Evolutionary conservation across 2,888 invertebrate genomes (phyloP).

Genomic region (Scaeva pyrastri): DNA sequence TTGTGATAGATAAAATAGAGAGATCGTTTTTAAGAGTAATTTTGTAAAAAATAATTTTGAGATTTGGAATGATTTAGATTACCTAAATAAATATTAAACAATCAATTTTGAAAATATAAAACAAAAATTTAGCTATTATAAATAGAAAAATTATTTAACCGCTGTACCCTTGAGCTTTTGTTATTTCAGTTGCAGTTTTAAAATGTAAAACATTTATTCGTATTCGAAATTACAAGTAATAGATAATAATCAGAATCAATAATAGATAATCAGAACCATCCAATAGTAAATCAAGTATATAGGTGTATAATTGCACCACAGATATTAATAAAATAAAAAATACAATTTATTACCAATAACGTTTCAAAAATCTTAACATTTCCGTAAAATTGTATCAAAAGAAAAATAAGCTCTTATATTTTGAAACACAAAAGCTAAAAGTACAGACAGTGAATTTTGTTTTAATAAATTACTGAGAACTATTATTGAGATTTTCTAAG

Average conservation of each 20-base stretch:
- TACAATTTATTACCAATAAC: too few species aligned
- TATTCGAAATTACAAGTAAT: neutral
- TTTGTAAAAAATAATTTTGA: conserved; percentile 43
- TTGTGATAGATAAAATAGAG: conserved; percentile 33
- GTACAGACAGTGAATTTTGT: neutral
- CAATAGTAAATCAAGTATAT: too few species aligned
- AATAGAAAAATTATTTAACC: neutral
- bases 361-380: too few species aligned
- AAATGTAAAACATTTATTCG: too few species aligned
- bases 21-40: conserved; percentile 56
- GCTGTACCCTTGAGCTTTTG: neutral
- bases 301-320: too few species aligned
- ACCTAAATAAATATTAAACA: conserved; percentile 5
- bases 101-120: conserved; percentile 24
- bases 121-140: conserved; percentile 56
- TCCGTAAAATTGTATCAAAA: too few species aligned
- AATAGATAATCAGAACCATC: too few species aligned
- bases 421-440: neutral
- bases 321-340: too few species aligned
- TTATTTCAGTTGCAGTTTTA: neutral
- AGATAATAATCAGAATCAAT: too few species aligned
- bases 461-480: conserved; percentile 38
- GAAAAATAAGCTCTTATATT: too few species aligned
- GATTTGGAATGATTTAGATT: conserved; percentile 69
- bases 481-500: conserved; percentile 85